These are phyloP conservation scores for Cryptoprocta ferox DNA, from an alignment of 2,797 vertebrate species.

Conservation along the genomic window DNA sequence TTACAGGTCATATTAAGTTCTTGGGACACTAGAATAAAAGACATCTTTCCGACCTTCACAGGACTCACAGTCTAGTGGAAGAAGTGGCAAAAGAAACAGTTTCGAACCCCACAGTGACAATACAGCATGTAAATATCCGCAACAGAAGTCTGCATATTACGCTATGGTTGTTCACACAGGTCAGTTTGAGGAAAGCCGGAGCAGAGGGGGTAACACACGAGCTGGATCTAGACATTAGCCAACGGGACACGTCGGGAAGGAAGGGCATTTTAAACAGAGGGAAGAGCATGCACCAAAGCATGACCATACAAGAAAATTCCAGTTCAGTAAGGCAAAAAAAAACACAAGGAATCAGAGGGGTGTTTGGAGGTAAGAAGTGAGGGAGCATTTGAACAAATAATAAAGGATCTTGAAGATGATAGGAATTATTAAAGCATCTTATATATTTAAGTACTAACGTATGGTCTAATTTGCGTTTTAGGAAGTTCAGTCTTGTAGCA, in stretches of 20 bases:
- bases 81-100: not conserved
- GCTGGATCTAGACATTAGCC: not conserved
- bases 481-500: not conserved
- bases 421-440: not conserved
- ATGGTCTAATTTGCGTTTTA: not conserved
- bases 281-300: not conserved
- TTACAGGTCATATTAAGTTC: not conserved
- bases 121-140: not conserved
- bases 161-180: not conserved
- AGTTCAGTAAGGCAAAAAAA: not conserved
- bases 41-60: not conserved
- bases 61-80: not conserved
- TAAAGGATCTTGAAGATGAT: not conserved
- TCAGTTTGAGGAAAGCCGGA: not conserved
- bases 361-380: not conserved
- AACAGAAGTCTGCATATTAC: not conserved
- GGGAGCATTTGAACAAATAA: not conserved
- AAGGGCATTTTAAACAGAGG: not conserved
- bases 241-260: not conserved
- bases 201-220: not conserved
- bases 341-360: not conserved
- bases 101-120: not conserved
- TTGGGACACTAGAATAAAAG: constrained; percentile 7
- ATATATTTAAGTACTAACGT: not conserved
- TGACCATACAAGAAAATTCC: not conserved